These are phyloP conservation scores for Linyphia triangularis DNA, from an alignment of 2,888 invertebrate genomes.

Conservation along the genomic window DNA sequence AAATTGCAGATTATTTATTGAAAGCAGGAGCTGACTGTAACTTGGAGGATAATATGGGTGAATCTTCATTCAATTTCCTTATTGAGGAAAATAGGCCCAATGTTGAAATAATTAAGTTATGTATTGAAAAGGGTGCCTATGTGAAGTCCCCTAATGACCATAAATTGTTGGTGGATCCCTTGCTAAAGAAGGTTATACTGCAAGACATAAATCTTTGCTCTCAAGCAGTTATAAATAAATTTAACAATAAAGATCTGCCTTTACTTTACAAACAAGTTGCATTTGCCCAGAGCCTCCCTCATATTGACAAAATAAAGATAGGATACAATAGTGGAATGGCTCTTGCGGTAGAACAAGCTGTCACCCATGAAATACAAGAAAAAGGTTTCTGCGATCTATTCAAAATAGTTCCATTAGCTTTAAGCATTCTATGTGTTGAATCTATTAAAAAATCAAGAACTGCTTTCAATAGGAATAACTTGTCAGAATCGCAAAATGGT, in stretches of 20 bases:
- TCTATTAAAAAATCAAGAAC: no score
- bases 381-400: not conserved
- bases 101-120: not conserved
- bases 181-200: not conserved
- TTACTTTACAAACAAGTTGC: not conserved
- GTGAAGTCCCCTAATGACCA: not conserved
- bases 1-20: conserved; percentile 3
- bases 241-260: not conserved
- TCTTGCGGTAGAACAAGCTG: not conserved
- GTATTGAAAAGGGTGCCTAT: not conserved
- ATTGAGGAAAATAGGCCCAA: not conserved
- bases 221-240: not conserved
- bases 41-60: not conserved
- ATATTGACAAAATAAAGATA: not conserved
- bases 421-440: not conserved
- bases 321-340: not conserved
- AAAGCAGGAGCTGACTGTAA: not conserved
- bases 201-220: not conserved
- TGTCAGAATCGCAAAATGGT: no score
- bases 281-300: not conserved
- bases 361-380: not conserved
- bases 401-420: not conserved
- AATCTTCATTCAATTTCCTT: not conserved
- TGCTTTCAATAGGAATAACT: no score
- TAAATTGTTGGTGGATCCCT: not conserved